Evolutionary conservation across 2,113 vertebrate species (phyloP).

Genomic region (Sapajus apella): DNA sequence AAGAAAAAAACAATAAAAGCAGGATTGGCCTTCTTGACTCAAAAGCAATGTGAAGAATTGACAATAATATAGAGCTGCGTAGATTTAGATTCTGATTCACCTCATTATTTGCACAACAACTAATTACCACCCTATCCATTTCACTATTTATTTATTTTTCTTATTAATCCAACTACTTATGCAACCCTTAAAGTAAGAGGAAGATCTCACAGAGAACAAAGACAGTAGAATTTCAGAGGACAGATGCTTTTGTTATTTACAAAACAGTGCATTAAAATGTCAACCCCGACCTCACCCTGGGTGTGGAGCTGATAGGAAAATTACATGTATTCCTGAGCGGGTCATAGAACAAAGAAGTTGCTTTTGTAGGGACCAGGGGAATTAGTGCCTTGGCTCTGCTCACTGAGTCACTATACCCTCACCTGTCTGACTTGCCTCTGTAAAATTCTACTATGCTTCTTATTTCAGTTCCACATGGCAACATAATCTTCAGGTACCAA

Average conservation of each 20-base stretch:
- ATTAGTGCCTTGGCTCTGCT: not conserved
- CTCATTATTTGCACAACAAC: not conserved
- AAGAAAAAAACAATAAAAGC: not conserved
- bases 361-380: not conserved
- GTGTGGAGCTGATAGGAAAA: not conserved
- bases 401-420: not conserved
- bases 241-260: conserved; percentile 31
- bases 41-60: not conserved
- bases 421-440: not conserved
- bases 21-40: not conserved
- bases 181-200: not conserved
- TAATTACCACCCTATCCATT: not conserved
- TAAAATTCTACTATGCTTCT: not conserved
- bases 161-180: not conserved
- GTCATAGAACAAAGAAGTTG: not conserved
- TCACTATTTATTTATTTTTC: conserved; percentile 40
- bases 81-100: not conserved
- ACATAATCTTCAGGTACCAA: not conserved
- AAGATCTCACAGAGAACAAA: not conserved
- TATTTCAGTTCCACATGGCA: not conserved
- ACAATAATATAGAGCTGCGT: not conserved
- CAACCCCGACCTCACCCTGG: not conserved
- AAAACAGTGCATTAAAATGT: conserved; percentile 53
- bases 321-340: not conserved
- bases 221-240: not conserved